phyloP scores from a whole-genome alignment of 2,888 invertebrate genomes.

The Dynastes hyllus region DNA sequence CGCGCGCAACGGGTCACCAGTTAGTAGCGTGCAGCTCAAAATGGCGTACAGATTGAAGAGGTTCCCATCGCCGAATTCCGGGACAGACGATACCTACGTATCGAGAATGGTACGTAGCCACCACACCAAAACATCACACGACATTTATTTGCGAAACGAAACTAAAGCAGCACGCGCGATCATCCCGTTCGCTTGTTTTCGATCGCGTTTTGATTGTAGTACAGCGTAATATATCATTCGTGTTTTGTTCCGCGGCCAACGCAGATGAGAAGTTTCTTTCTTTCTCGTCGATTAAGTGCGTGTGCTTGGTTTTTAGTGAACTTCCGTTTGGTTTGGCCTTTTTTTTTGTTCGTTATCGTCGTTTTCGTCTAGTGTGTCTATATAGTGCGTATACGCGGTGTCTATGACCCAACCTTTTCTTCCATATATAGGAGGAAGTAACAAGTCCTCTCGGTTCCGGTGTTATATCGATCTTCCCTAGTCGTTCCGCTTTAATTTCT shows the following conservation, averaged over 20 bases:
- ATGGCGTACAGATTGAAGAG: constrained; percentile 66
- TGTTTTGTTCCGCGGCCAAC: constrained; percentile 21
- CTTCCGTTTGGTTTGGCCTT: no score
- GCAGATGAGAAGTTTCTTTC: not conserved
- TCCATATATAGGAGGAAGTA: constrained; percentile 13
- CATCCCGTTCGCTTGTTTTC: constrained; percentile 1
- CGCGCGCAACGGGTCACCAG: not conserved
- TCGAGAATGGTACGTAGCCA: constrained; percentile 65
- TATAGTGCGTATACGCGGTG: not conserved
- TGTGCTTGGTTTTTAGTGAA: no score
- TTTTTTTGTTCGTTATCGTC: no score
- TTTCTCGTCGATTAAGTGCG: not conserved
- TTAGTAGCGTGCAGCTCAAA: constrained; percentile 60
- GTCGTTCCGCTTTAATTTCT: no score
- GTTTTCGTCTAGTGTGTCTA: no score
- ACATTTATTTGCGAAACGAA: constrained; percentile 1
- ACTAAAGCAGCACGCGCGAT: not conserved
- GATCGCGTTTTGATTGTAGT: constrained; percentile 8
- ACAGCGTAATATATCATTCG: constrained; percentile 6
- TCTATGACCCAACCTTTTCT: constrained; percentile 23
- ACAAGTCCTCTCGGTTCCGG: constrained; percentile 28
- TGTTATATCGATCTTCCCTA: constrained; percentile 16
- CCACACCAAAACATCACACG: constrained; percentile 5
- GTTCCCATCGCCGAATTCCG: constrained; percentile 53
- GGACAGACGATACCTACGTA: constrained; percentile 64